Percentiles rank a stretch among this genome's conserved stretches.
These are phyloP conservation scores for Limanda limanda DNA, from an alignment of 2,113 vertebrate species.

Conservation along the genomic window DNA sequence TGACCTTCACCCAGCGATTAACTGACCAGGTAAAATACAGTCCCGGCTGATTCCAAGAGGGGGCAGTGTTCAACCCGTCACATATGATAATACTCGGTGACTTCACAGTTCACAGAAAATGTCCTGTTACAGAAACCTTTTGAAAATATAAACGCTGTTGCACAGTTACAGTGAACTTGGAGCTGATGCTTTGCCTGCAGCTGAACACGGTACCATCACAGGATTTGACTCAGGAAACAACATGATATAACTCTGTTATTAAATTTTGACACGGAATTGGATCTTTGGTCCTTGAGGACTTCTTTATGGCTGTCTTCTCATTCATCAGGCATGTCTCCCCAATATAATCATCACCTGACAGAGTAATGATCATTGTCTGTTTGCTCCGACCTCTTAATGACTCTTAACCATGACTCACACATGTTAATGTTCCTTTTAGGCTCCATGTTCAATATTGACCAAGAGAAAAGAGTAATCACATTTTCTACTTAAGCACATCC, in stretches of 20 bases:
- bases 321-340: background rate
- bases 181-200: too few species aligned
- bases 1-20: constrained; percentile 48
- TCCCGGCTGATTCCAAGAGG: constrained; percentile 43
- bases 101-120: background rate
- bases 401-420: constrained; percentile 36
- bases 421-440: constrained; percentile 53
- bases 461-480: constrained; percentile 11
- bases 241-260: too few species aligned
- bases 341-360: constrained; percentile 27
- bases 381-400: constrained; percentile 54
- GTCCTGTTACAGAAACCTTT: too few species aligned
- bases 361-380: constrained; percentile 54
- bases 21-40: constrained; percentile 1
- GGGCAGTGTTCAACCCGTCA: constrained; percentile 34
- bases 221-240: too few species aligned
- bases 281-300: background rate
- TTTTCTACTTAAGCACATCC: constrained; percentile 13
- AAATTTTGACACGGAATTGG: too few species aligned
- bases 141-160: too few species aligned
- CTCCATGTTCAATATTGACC: constrained; percentile 63
- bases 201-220: too few species aligned
- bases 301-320: constrained; percentile 12
- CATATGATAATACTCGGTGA: background rate
- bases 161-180: too few species aligned